Conservation (phyloP, 2,797 vertebrate genomes). For the Dryobates pubescens region DNA sequence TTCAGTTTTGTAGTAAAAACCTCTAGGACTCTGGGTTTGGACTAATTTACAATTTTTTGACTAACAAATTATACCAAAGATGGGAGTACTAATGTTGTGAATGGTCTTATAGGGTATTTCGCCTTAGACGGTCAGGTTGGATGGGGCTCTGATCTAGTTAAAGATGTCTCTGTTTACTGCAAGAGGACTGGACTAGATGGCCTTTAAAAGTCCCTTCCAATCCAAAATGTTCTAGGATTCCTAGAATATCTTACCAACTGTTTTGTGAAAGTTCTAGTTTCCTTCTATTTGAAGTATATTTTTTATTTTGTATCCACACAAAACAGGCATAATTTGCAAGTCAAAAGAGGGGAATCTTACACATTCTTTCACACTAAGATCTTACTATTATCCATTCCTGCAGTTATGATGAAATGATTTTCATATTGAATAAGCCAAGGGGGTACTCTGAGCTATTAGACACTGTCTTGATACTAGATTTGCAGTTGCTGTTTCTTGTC, state of each 20-base stretch:
- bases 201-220: no score
- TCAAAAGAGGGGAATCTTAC: not conserved
- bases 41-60: not conserved
- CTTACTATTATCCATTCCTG: not conserved
- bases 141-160: no score
- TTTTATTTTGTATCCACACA: not conserved
- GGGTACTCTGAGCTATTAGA: rapidly evolving
- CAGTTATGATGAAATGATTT: not conserved
- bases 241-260: not conserved
- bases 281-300: not conserved
- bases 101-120: not conserved
- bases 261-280: not conserved
- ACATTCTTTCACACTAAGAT: rapidly evolving
- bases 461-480: not conserved
- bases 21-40: not conserved
- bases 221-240: not conserved
- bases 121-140: not conserved
- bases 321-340: not conserved
- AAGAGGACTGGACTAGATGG: no score
- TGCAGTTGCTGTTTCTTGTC: not conserved
- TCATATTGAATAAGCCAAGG: not conserved
- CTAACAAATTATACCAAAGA: not conserved
- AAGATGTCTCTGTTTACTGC: no score
- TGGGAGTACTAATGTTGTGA: not conserved
- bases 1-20: not conserved